phyloP scores from a whole-genome alignment of 2,888 invertebrate species.

The Rhagonycha lutea region DNA sequence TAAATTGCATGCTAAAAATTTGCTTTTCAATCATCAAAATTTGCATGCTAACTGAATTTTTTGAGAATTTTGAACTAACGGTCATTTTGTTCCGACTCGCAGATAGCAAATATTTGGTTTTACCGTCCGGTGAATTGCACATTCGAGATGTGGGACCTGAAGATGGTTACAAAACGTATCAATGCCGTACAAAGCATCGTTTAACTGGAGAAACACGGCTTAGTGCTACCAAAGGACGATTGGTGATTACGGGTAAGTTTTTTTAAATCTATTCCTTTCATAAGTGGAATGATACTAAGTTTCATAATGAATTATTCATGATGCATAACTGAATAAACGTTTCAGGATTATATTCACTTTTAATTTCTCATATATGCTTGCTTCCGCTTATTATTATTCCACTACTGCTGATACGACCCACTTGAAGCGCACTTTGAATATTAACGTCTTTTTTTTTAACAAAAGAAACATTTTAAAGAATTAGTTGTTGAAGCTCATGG shows the following conservation, averaged over 20 bases:
- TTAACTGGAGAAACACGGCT: slow-evolving; percentile 90
- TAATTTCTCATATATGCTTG: slow-evolving; percentile 13
- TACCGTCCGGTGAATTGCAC: slow-evolving; percentile 93
- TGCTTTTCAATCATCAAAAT: slow-evolving; percentile 6
- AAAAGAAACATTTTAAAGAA: background rate
- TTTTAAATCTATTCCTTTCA: slow-evolving; percentile 15
- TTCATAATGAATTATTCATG: background rate
- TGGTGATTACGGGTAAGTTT: slow-evolving; percentile 92
- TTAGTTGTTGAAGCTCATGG: background rate
- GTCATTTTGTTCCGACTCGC: slow-evolving; percentile 34
- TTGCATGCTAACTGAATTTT: slow-evolving; percentile 16
- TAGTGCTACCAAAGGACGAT: slow-evolving; percentile 90
- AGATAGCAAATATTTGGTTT: slow-evolving; percentile 95
- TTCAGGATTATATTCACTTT: slow-evolving; percentile 11
- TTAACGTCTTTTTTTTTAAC: background rate
- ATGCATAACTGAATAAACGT: background rate
- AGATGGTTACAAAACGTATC: slow-evolving; percentile 92
- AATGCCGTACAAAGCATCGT: slow-evolving; percentile 91
- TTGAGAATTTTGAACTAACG: background rate
- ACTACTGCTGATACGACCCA: slow-evolving; percentile 23
- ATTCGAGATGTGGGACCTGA: slow-evolving; percentile 93
- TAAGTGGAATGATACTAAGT: background rate
- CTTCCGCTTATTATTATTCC: slow-evolving; percentile 20
- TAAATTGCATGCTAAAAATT: background rate
- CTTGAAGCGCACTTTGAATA: slow-evolving; percentile 7